Conservation (phyloP, 2,113 vertebrate species). For the Phyllopteryx taeniolatus region DNA sequence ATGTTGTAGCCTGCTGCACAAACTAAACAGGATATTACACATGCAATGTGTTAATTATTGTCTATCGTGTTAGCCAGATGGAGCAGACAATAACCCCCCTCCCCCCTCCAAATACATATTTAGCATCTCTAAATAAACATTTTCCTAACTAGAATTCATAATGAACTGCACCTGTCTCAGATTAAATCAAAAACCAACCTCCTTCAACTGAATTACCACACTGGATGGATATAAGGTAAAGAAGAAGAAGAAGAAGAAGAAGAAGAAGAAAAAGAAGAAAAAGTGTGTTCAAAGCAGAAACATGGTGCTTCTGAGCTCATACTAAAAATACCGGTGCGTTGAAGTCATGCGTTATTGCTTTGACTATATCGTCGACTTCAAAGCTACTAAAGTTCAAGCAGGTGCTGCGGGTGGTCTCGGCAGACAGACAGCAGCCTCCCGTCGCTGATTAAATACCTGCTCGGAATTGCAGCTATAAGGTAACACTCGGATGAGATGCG, state of each 20-base stretch:
- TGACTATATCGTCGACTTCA: conserved; percentile 17
- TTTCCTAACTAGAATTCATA: background rate
- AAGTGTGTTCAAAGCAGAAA: conserved; percentile 46
- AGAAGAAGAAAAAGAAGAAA: background rate
- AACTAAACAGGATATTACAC: background rate
- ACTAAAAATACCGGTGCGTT: conserved; percentile 17
- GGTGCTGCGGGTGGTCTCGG: conserved; percentile 22
- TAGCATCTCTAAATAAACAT: background rate
- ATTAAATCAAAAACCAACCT: conserved; percentile 11
- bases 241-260: background rate
- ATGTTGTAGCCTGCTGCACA: too few relatives aligned
- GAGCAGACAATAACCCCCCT: background rate
- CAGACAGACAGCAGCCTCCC: background rate
- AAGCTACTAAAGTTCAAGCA: conserved; percentile 37
- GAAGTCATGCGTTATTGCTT: conserved; percentile 18
- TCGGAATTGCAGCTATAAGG: background rate
- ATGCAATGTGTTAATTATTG: background rate
- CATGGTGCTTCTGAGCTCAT: conserved; percentile 15
- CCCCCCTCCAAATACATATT: background rate
- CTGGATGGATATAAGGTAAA: conserved; percentile 41
- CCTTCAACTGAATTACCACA: conserved; percentile 27
- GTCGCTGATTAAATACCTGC: background rate
- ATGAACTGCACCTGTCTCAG: background rate
- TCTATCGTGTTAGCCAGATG: background rate
- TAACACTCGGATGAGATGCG: background rate